Base-by-base conservation (phyloP, 2,888 invertebrate genomes). In the Tyria jacobaeae region DNA sequence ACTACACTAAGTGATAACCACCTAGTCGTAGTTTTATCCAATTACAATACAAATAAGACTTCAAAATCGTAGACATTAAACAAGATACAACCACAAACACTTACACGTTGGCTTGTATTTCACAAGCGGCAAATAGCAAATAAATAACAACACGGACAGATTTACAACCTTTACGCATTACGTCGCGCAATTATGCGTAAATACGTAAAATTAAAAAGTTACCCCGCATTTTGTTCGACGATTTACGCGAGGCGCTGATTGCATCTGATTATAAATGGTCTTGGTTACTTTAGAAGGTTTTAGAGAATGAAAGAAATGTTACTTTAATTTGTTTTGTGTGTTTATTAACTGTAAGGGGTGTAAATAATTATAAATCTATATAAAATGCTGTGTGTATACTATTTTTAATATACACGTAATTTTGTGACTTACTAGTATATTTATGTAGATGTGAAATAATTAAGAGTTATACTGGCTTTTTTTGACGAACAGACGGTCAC, bases 151-250 rank as follows among this genome's bases (percentile, higher is more conserved):
- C 80, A 76, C 74, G 69, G 85, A 80, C 85, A 85, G 83, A 83
- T 85, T 85, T 85, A 85, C 83, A 78, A 78, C 54, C 72, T 64
- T 81, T 80, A 72, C 79, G 75, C 80, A 81, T 82, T 75, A 79
- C 76, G 68, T 54, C 57, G 71, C 66, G 78, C 81, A 82, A 85
- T 85, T 85, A 85, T 83, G 83, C 85, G 85, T 80, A 80, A 84
- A 80, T 81, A 85, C 80, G 83, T 66, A 78, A 84, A 84, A 84
- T 85, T 84, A 84, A 85, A 85, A 85, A 83, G 81, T 81, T 78
- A 66, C 70, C 62, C 71, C 62, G 41, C 39, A 44, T 57, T 69
- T 67, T 68, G 60, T 66, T 55, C 52, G 64, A 44, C 47, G 47
- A 56, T 56, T 56, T 56, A 56, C 47, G 47, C 35, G 48, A 17